Conservation (phyloP, 2,888 invertebrate species). For the Phaedon cochleariae region DNA sequence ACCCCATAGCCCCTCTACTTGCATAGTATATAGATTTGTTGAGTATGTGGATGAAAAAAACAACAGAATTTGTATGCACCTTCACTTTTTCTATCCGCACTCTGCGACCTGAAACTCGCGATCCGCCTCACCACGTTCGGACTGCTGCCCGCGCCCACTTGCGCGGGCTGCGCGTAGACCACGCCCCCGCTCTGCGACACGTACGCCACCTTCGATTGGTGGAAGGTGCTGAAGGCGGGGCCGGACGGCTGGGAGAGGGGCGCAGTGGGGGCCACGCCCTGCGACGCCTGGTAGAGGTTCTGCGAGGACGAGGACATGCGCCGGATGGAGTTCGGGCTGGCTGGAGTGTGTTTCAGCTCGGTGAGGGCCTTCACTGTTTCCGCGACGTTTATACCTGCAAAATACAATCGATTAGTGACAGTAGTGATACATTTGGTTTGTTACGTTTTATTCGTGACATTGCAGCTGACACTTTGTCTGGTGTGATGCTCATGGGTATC, state of each 20-base stretch:
- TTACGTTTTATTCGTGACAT: too few species aligned
- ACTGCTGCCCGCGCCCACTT: constrained; percentile 59
- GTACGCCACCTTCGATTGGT: constrained; percentile 58
- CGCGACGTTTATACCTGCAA: constrained; percentile 73
- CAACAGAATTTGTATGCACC: too few species aligned
- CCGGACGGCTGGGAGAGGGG: constrained; percentile 40
- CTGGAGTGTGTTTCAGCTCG: constrained; percentile 85
- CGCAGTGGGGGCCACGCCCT: constrained; percentile 9
- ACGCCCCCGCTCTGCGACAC: constrained; percentile 59
- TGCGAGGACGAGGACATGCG: constrained; percentile 62
- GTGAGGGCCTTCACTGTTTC: constrained; percentile 88
- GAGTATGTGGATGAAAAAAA: too few species aligned
- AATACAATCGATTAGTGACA: constrained; percentile 1
- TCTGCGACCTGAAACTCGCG: constrained; percentile 68
- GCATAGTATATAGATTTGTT: too few species aligned
- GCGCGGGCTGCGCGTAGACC: constrained; percentile 68
- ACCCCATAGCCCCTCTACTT: too few species aligned
- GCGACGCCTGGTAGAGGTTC: constrained; percentile 52
- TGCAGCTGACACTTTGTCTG: too few species aligned
- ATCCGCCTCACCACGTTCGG: constrained; percentile 65
- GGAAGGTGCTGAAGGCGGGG: constrained; percentile 59
- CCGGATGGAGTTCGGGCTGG: constrained; percentile 80
- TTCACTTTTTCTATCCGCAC: constrained; percentile 68
- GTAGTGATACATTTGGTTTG: too few species aligned
- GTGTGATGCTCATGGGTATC: too few species aligned